These are phyloP conservation scores for Belgica antarctica DNA, from an alignment of 2,888 invertebrate species.

Conservation along the genomic window DNA sequence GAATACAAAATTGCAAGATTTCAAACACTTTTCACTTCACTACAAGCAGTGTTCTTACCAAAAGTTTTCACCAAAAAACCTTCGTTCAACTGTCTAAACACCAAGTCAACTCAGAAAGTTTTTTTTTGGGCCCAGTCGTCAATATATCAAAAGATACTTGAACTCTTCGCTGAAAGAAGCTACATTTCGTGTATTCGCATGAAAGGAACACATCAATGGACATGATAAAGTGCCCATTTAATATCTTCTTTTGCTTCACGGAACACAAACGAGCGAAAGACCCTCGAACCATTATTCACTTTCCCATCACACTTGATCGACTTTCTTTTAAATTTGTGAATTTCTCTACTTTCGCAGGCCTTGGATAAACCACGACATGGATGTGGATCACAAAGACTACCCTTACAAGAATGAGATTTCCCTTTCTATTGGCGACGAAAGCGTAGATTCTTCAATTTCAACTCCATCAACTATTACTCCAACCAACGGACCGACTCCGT, in stretches of 20 bases:
- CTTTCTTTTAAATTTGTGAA: slow-evolving; percentile 21
- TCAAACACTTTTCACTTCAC: no score
- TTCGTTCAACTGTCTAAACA: no score
- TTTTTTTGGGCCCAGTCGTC: no score
- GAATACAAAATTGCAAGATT: no score
- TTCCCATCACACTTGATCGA: slow-evolving; percentile 10
- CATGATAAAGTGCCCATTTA: not conserved
- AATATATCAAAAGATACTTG: no score
- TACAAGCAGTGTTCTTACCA: no score
- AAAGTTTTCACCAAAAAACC: no score
- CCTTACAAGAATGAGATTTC: slow-evolving; percentile 47
- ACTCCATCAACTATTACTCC: slow-evolving; percentile 45
- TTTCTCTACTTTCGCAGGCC: not conserved
- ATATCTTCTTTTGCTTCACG: not conserved
- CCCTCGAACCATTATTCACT: no score
- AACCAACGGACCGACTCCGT: slow-evolving; percentile 47
- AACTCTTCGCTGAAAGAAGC: no score
- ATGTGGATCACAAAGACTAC: slow-evolving; percentile 44
- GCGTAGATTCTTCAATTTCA: slow-evolving; percentile 23
- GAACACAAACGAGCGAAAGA: no score
- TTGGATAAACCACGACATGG: not conserved
- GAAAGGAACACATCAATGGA: not conserved
- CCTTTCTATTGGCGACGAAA: slow-evolving; percentile 46
- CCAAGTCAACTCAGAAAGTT: no score
- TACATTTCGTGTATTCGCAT: no score